Conservation (phyloP, 2,888 invertebrate species). For the Folsomia manolachei region DNA sequence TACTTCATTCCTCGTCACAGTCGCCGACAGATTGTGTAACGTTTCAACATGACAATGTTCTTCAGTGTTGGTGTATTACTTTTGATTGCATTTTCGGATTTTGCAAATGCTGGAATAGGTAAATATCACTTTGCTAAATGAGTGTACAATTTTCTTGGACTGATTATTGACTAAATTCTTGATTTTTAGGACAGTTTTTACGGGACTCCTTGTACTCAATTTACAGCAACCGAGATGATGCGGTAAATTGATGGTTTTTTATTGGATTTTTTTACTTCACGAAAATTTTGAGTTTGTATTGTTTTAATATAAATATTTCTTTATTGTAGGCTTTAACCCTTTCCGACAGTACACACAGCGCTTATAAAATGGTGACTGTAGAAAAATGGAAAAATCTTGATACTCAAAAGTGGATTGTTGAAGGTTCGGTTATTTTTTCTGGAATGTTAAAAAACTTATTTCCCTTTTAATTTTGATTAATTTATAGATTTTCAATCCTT, state of each 20-base stretch:
- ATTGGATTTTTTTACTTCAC: neutral
- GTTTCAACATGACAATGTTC: neutral
- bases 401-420: slow-evolving; percentile 34
- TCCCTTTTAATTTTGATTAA: slow-evolving; percentile 1
- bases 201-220: slow-evolving; percentile 31
- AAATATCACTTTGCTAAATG: slow-evolving; percentile 7
- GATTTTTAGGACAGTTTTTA: slow-evolving; percentile 28
- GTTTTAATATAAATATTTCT: neutral
- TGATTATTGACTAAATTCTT: slow-evolving; percentile 14
- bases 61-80: neutral
- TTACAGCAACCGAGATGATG: slow-evolving; percentile 30
- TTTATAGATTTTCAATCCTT: slow-evolving; percentile 33
- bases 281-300: neutral
- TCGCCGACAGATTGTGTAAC: neutral
- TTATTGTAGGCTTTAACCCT: slow-evolving; percentile 28
- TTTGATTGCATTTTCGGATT: neutral
- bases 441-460: slow-evolving; percentile 3
- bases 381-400: slow-evolving; percentile 22
- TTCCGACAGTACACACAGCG: slow-evolving; percentile 14
- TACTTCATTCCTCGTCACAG: neutral
- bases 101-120: slow-evolving; percentile 32
- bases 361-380: slow-evolving; percentile 30
- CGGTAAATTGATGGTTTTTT: slow-evolving; percentile 29
- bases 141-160: too few relatives aligned
- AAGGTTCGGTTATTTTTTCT: slow-evolving; percentile 15